Evolutionary conservation across 2,888 invertebrate species (phyloP).

Genomic region (Stratiomys singularior): DNA sequence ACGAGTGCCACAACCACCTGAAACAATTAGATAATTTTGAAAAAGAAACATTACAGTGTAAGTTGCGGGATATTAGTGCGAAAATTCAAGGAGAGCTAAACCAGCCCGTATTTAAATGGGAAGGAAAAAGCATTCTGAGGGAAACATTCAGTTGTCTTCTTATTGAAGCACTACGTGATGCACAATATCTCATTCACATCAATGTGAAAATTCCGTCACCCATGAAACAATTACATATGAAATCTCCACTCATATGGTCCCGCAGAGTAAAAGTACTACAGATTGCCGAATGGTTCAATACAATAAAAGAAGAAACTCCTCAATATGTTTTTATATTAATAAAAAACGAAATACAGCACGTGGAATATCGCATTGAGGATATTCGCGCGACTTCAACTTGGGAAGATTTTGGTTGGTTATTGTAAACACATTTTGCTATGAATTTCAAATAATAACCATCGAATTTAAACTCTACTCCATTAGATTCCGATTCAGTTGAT

Average conservation of each 20-base stretch:
- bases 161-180: slow-evolving; percentile 49
- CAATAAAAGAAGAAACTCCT: slow-evolving; percentile 75
- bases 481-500: slow-evolving; percentile 57
- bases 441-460: too few relatives aligned
- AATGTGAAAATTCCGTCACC: slow-evolving; percentile 56
- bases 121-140: background rate
- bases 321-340: slow-evolving; percentile 83
- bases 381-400: slow-evolving; percentile 80
- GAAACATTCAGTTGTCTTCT: slow-evolving; percentile 50
- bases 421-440: too few relatives aligned
- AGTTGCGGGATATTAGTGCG: slow-evolving; percentile 59
- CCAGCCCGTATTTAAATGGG: background rate
- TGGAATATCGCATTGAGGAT: slow-evolving; percentile 76
- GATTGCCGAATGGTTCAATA: slow-evolving; percentile 83
- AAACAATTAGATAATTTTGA: slow-evolving; percentile 66
- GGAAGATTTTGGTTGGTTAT: slow-evolving; percentile 78
- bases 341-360: slow-evolving; percentile 76
- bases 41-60: slow-evolving; percentile 67
- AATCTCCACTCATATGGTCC: slow-evolving; percentile 59
- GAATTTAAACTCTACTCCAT: too few relatives aligned
- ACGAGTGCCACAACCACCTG: slow-evolving; percentile 59
- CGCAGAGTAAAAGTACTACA: slow-evolving; percentile 68
- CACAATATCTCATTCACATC: slow-evolving; percentile 53
- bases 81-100: slow-evolving; percentile 61
- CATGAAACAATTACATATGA: slow-evolving; percentile 57